These are phyloP conservation scores for Menidia menidia DNA, from an alignment of 2,797 vertebrate genomes.

Conservation along the genomic window DNA sequence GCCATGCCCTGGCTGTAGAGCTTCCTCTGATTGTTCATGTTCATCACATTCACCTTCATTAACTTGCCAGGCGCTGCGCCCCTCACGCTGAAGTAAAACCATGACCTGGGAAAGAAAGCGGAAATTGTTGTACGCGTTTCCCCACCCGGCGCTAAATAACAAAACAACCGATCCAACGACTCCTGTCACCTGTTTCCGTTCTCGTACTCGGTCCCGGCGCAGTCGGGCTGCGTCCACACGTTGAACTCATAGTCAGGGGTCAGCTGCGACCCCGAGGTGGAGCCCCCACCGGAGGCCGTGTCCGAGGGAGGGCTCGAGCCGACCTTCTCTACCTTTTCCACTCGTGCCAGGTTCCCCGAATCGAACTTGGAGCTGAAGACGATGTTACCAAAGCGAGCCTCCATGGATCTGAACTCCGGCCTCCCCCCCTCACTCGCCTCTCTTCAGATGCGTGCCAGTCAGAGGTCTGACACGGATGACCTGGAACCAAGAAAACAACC, in stretches of 20 bases:
- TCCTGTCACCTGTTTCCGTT: constrained; percentile 90
- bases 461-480: constrained; percentile 31
- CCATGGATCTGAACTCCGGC: constrained; percentile 79
- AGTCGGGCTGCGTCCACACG: constrained; percentile 94
- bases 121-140: accelerated
- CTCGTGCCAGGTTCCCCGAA: constrained; percentile 92
- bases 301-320: constrained; percentile 75
- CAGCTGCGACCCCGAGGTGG: constrained; percentile 49
- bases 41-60: constrained; percentile 95
- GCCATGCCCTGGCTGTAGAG: constrained; percentile 97
- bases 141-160: background rate
- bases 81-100: constrained; percentile 96
- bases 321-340: constrained; percentile 87
- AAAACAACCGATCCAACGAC: too few species aligned
- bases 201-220: constrained; percentile 91
- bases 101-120: constrained; percentile 83
- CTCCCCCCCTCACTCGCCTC: constrained; percentile 23
- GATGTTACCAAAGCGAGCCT: constrained; percentile 90
- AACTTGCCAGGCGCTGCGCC: constrained; percentile 88
- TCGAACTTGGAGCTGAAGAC: constrained; percentile 96
- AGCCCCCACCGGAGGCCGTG: constrained; percentile 39
- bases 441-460: constrained; percentile 24
- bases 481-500: constrained; percentile 24
- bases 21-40: constrained; percentile 99
- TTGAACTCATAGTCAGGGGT: constrained; percentile 92